phyloP scores from a whole-genome alignment of 2,888 invertebrate species.

The Pimpla rufipes region DNA sequence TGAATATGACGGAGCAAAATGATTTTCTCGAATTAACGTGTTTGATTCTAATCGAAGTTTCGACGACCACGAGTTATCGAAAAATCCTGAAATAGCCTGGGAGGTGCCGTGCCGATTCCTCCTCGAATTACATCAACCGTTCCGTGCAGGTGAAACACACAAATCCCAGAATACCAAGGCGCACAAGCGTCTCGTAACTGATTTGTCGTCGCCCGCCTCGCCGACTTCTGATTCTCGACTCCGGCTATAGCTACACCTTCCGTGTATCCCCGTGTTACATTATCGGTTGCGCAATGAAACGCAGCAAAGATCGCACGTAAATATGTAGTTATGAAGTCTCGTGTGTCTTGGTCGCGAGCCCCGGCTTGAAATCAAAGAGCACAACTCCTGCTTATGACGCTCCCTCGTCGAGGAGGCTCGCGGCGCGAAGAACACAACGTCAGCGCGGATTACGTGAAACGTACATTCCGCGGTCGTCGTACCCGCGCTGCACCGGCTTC shows the following conservation, averaged over 20 bases:
- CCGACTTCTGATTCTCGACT: neutral
- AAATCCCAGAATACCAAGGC: neutral
- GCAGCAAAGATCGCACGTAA: neutral
- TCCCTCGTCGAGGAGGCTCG: neutral
- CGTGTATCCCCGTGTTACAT: conserved; percentile 18
- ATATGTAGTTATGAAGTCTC: conserved; percentile 25
- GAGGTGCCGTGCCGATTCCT: neutral
- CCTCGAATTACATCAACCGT: neutral
- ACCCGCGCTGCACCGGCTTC: conserved; percentile 64
- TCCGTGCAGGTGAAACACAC: neutral
- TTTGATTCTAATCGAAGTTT: too few species aligned
- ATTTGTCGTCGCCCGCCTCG: neutral
- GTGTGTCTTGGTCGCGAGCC: neutral
- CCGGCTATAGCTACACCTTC: neutral
- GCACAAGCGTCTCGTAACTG: conserved; percentile 5
- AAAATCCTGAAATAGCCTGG: neutral
- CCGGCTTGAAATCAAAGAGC: neutral
- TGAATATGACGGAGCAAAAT: too few species aligned
- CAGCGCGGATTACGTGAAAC: conserved; percentile 57
- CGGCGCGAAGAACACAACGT: conserved; percentile 24
- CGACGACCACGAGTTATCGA: too few species aligned
- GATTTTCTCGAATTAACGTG: neutral
- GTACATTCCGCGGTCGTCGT: conserved; percentile 65
- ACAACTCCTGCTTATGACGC: neutral
- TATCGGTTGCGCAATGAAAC: conserved; percentile 20